These are phyloP conservation scores for Rhynchonycteris naso DNA, from an alignment of 2,797 vertebrate species.

Conservation along the genomic window DNA sequence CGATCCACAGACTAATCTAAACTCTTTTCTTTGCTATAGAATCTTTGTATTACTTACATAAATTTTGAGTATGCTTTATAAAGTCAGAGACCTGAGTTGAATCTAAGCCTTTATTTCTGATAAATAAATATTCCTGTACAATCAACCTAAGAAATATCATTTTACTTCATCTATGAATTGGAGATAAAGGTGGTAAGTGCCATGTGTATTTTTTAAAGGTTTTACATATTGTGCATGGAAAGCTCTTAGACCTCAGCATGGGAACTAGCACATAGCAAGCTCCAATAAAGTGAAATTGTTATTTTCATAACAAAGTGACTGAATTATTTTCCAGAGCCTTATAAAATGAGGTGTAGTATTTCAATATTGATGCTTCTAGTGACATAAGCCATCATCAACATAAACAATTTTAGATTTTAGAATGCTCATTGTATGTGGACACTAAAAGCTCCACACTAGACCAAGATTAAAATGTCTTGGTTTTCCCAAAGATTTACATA, in stretches of 20 bases:
- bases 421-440: neutral
- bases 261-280: neutral
- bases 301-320: neutral
- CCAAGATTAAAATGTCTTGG: neutral
- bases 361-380: neutral
- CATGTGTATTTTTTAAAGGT: neutral
- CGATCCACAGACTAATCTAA: neutral
- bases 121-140: neutral
- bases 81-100: neutral
- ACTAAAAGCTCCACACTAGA: accelerated
- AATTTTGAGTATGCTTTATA: neutral
- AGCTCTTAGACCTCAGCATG: neutral
- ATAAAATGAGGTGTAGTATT: neutral
- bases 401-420: neutral
- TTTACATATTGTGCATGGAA: neutral
- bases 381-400: neutral
- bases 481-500: neutral
- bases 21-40: neutral
- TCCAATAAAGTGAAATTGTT: neutral
- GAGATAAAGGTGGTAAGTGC: neutral
- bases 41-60: neutral
- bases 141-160: neutral
- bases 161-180: neutral
- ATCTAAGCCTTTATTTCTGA: neutral
- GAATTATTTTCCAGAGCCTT: neutral